A percentile compares a stretch with the other conserved stretches of the same genome.
phyloP scores from a whole-genome alignment of 2,797 vertebrate genomes.

The Sebastes aleutianus region DNA sequence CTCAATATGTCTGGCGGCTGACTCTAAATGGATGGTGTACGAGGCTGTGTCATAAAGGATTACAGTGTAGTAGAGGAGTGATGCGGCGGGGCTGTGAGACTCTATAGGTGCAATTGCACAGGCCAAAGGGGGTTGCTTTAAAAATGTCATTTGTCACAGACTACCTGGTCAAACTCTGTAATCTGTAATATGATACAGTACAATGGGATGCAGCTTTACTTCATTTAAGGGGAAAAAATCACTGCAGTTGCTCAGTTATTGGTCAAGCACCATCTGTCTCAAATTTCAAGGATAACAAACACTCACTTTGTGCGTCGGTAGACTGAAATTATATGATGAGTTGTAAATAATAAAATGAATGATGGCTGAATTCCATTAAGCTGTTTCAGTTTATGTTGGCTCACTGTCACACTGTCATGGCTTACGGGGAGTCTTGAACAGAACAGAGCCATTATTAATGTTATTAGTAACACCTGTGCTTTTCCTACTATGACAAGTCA shows the following conservation, averaged over 20 bases:
- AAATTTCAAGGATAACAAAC: slow-evolving; percentile 17
- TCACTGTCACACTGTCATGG: neutral
- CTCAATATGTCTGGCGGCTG: slow-evolving; percentile 43
- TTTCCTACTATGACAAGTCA: neutral
- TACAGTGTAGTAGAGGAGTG: slow-evolving; percentile 28
- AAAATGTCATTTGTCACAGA: slow-evolving; percentile 62
- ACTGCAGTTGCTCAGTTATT: neutral
- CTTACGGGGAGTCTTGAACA: neutral
- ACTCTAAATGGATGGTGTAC: slow-evolving; percentile 41
- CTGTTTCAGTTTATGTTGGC: neutral
- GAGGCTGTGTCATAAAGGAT: slow-evolving; percentile 43
- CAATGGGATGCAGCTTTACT: slow-evolving; percentile 14
- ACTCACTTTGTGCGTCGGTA: neutral
- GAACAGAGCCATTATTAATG: neutral
- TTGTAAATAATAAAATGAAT: neutral
- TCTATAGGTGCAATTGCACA: slow-evolving; percentile 6
- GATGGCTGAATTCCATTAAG: neutral
- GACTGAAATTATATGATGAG: neutral
- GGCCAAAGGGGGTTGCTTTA: slow-evolving; percentile 31
- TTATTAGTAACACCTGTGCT: neutral
- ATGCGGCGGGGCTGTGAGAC: slow-evolving; percentile 20
- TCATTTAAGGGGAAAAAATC: neutral
- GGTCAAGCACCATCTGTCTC: slow-evolving; percentile 13
- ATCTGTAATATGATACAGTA: slow-evolving; percentile 48
- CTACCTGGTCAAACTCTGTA: slow-evolving; percentile 53